phyloP scores from a whole-genome alignment of 1,140 invertebrate genomes.

The Aphelinus certus region DNA sequence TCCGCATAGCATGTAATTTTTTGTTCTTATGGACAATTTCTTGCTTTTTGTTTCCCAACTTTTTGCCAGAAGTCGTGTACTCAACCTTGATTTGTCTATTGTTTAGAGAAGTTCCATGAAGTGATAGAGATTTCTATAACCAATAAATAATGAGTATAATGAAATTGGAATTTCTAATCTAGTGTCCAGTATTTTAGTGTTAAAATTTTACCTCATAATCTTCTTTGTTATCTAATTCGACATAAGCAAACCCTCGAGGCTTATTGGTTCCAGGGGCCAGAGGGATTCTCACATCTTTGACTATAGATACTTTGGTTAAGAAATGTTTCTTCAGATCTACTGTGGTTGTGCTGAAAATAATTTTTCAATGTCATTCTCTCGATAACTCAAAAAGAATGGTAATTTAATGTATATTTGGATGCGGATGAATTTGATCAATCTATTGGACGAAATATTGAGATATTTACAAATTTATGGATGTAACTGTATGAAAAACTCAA shows the following conservation, averaged over 20 bases:
- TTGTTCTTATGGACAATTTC: conserved; percentile 62
- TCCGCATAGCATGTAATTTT: conserved; percentile 62
- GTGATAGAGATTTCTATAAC: conserved; percentile 64
- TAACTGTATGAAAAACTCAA: no score
- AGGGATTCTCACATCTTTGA: conserved; percentile 61
- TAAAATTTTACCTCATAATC: conserved; percentile 61
- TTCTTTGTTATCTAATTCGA: conserved; percentile 59
- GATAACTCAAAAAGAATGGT: no score
- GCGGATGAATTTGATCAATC: not conserved
- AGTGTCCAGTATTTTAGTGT: not conserved
- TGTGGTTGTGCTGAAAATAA: conserved; percentile 51
- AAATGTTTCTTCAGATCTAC: conserved; percentile 65
- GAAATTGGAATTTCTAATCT: not conserved
- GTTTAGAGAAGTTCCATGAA: conserved; percentile 62
- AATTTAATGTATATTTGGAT: not conserved
- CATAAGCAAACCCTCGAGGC: conserved; percentile 62
- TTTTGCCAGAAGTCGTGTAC: conserved; percentile 58
- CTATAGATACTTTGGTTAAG: conserved; percentile 56
- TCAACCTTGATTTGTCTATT: conserved; percentile 63
- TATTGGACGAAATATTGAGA: not conserved
- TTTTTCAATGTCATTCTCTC: not conserved
- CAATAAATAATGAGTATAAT: conserved; percentile 2
- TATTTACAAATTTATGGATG: no score
- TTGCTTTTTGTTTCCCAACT: conserved; percentile 54
- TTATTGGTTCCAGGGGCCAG: conserved; percentile 52